These are phyloP conservation scores for Hydroisotoma schaefferi DNA, from an alignment of 2,888 invertebrate genomes.

Conservation along the genomic window DNA sequence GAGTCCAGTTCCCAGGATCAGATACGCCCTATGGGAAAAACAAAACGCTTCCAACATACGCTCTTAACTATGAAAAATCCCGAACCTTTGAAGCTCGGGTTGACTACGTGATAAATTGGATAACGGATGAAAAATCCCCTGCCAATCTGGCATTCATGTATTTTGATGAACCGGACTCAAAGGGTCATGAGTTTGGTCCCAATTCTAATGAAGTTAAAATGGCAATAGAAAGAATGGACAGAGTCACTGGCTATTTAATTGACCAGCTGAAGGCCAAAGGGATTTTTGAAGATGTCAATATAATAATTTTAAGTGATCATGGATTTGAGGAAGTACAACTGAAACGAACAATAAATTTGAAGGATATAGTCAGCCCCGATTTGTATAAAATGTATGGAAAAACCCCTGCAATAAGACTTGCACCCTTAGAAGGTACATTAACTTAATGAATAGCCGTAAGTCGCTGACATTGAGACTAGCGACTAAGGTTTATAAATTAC, in stretches of 20 bases:
- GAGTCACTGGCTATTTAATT: constrained; percentile 58
- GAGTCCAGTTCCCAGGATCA: constrained; percentile 67
- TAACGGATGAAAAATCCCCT: constrained; percentile 58
- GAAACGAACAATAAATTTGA: constrained; percentile 58
- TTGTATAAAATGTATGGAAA: constrained; percentile 56
- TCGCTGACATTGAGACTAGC: too few relatives aligned
- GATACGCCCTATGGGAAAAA: neutral
- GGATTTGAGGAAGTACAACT: constrained; percentile 62
- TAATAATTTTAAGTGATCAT: constrained; percentile 70
- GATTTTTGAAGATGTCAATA: constrained; percentile 59
- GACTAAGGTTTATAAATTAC: too few relatives aligned
- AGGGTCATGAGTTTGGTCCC: constrained; percentile 59
- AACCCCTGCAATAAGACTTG: constrained; percentile 62
- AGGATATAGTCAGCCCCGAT: constrained; percentile 54
- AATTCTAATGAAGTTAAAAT: constrained; percentile 52
- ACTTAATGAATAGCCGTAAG: too few relatives aligned
- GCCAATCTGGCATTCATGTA: constrained; percentile 68
- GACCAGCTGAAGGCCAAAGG: constrained; percentile 56
- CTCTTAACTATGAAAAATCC: neutral
- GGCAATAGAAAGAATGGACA: constrained; percentile 46
- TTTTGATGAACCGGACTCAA: constrained; percentile 61
- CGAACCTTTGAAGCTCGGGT: constrained; percentile 3
- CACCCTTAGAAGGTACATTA: constrained; percentile 58
- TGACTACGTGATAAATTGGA: constrained; percentile 59
- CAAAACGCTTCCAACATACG: neutral